Evolutionary conservation across 2,888 invertebrate species (phyloP).

Genomic region (Acronicta aceris): DNA sequence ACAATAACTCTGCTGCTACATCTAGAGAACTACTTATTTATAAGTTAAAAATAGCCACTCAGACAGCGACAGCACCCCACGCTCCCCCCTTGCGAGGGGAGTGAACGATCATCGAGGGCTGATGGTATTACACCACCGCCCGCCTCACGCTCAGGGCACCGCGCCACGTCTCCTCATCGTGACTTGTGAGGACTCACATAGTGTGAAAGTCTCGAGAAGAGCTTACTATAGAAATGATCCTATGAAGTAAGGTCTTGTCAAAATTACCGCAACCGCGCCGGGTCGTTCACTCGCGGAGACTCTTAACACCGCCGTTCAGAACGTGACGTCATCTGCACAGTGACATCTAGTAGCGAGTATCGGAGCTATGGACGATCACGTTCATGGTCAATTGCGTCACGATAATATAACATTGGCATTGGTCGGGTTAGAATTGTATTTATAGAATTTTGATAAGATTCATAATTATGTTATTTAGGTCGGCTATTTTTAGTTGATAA

Average conservation of each 20-base stretch:
- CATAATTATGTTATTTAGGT: background rate
- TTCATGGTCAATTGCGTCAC: background rate
- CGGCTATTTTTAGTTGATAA: background rate
- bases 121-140: constrained; percentile 26
- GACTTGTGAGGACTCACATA: constrained; percentile 33
- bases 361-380: background rate
- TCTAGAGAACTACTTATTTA: too few species aligned
- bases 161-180: constrained; percentile 39
- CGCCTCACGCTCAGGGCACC: constrained; percentile 39
- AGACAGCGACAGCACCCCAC: constrained; percentile 42
- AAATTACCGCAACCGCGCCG: background rate
- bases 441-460: background rate
- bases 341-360: constrained; percentile 7
- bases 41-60: constrained; percentile 20
- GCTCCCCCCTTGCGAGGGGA: constrained; percentile 16
- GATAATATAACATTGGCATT: background rate
- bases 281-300: constrained; percentile 11
- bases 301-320: constrained; percentile 20
- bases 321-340: constrained; percentile 13
- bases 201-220: constrained; percentile 38
- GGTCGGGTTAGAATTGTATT: background rate
- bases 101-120: constrained; percentile 40
- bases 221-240: constrained; percentile 37
- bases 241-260: constrained; percentile 34
- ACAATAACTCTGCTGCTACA: too few species aligned